A percentile compares a stretch with the other conserved stretches of the same genome.
Conservation (phyloP, 23 tunicate genomes). For the Oikopleura vanhoeffeni region DNA sequence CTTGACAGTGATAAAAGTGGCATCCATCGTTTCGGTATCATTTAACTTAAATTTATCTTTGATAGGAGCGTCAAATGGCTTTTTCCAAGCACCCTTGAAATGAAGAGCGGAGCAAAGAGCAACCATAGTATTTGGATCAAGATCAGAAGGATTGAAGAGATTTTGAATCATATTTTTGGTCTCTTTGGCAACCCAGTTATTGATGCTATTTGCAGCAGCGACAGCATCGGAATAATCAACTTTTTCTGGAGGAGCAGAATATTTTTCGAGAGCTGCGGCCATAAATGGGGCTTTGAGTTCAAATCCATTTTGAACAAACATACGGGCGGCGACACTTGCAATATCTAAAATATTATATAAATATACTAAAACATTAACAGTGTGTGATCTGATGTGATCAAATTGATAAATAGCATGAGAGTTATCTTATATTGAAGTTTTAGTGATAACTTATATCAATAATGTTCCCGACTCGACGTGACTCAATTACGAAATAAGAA, state of each 20-base stretch:
- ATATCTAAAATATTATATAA: too few species aligned
- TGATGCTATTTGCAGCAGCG: not conserved
- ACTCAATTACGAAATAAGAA: too few species aligned
- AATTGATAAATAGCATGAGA: too few species aligned
- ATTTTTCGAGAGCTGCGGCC: not conserved
- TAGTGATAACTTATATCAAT: too few species aligned
- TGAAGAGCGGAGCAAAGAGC: slow-evolving; percentile 1
- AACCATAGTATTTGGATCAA: not conserved
- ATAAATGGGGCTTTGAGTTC: not conserved
- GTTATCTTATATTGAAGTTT: too few species aligned
- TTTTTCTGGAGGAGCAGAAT: not conserved
- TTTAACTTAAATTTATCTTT: not conserved
- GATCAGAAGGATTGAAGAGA: not conserved
- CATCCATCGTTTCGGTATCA: not conserved
- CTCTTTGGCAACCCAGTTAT: not conserved
- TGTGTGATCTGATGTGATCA: too few species aligned
- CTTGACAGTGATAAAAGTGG: not conserved
- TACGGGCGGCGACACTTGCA: not conserved
- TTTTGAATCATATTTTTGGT: not conserved
- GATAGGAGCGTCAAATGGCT: not conserved
- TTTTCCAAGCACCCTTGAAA: not conserved
- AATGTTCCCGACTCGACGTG: too few species aligned
- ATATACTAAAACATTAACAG: too few species aligned
- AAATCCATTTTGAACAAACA: not conserved
- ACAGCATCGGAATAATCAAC: not conserved